Evolutionary conservation across 2,797 vertebrate genomes (phyloP).

Genomic region (Adrianichthys oophorus): DNA sequence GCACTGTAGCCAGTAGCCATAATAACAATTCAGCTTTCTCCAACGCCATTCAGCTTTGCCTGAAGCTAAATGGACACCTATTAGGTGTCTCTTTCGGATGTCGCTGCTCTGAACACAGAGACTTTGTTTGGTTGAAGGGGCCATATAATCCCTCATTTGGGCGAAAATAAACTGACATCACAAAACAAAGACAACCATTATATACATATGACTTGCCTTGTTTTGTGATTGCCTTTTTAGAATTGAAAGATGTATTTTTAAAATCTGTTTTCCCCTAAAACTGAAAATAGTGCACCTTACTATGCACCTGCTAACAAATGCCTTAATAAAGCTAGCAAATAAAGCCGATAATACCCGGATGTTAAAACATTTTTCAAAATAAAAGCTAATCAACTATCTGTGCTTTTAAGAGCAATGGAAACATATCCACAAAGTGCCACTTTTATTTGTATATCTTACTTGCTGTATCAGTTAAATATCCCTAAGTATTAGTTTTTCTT

Average conservation of each 20-base stretch:
- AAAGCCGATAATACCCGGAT: not conserved
- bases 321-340: slow-evolving; percentile 21
- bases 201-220: not conserved
- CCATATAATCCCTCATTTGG: slow-evolving; percentile 46
- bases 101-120: slow-evolving; percentile 37
- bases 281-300: not conserved
- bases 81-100: slow-evolving; percentile 39
- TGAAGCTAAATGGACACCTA: slow-evolving; percentile 35
- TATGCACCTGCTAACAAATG: slow-evolving; percentile 53
- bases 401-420: too few relatives aligned
- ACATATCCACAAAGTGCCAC: too few relatives aligned
- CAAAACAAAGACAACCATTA: not conserved
- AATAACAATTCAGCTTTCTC: slow-evolving; percentile 36
- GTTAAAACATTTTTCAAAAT: slow-evolving; percentile 38
- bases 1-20: not conserved
- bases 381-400: slow-evolving; percentile 13
- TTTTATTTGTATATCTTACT: too few relatives aligned
- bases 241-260: not conserved
- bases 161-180: not conserved
- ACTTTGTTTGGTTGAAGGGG: slow-evolving; percentile 56
- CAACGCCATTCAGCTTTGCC: slow-evolving; percentile 21
- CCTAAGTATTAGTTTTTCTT: too few relatives aligned
- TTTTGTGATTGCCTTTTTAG: not conserved
- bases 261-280: not conserved
- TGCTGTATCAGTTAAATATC: too few relatives aligned